Base-by-base conservation (phyloP, 2,888 invertebrate species). In the Drosophila affinis region DNA sequence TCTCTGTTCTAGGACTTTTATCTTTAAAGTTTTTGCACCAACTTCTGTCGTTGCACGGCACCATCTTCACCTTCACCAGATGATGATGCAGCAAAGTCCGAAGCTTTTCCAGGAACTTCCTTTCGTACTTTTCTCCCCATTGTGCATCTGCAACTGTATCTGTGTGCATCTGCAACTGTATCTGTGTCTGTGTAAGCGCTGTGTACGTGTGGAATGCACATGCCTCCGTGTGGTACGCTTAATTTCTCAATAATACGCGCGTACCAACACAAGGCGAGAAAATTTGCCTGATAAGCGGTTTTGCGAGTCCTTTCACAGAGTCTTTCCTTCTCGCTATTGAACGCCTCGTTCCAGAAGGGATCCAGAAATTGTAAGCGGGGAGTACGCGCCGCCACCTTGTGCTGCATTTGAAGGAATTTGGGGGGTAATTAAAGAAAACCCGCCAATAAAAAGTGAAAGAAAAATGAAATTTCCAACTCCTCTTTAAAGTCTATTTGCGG, bases 221-320 rank as follows among this genome's bases (percentile, higher is more conserved):
- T 76, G 75, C 79, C n/a, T n/a, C 81, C 77, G 73, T 75, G 78
- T 70, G 64, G 62, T 46, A 61, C 72, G 69, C 77, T 85, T 82
- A 77, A 85, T 85, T 88, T 88, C 86, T 82, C 78, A 88, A 88
- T 84, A 86, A 78, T 78, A 73, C 76, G 67, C 76, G 67, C 71
- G 56, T n/a, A 6, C 65, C 62, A 73, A 67, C 72, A 73, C 65
- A 75, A 75, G 72, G 67, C 60, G 56, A 69, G n/a, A 64, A 73
- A 78, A 81, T 79, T 70, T 75, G 73, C 77, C 77, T 78, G 80
- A 85, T 87, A 87, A 87, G 82, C 84, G 64, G 55, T 77, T 80
- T 80, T 73, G 55, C 53, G 34, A 44, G 54, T 62, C 62, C 45
- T 47, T 21, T 44, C 21, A 9, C 10, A n/a, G 34, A 29, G 24